Evolutionary conservation across 2,888 invertebrate genomes (phyloP).

Genomic region (Campaea margaritaria): DNA sequence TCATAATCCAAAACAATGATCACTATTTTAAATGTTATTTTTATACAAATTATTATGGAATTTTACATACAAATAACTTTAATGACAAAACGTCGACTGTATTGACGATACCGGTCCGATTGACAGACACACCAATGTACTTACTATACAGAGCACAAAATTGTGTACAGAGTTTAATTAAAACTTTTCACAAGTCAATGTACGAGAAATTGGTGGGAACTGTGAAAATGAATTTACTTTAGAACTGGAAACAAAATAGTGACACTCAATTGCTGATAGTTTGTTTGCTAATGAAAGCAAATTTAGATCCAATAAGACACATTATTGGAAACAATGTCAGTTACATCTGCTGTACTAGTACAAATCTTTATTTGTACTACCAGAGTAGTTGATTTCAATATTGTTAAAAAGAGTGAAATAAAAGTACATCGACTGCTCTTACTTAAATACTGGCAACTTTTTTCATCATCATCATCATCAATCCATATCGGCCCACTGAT

Average conservation of each 20-base stretch:
- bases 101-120: background rate
- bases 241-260: slow-evolving; percentile 26
- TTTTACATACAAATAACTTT: background rate
- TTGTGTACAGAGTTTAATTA: slow-evolving; percentile 35
- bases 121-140: slow-evolving; percentile 1
- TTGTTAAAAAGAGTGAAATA: too few species aligned
- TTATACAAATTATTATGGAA: slow-evolving; percentile 39
- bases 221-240: slow-evolving; percentile 31
- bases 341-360: too few species aligned
- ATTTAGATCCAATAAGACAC: slow-evolving; percentile 10
- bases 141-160: slow-evolving; percentile 16
- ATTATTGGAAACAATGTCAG: slow-evolving; percentile 4
- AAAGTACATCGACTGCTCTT: too few species aligned
- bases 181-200: slow-evolving; percentile 36
- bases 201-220: slow-evolving; percentile 31
- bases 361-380: too few species aligned
- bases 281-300: slow-evolving; percentile 24
- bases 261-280: slow-evolving; percentile 11
- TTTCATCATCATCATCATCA: too few species aligned
- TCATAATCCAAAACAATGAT: slow-evolving; percentile 62
- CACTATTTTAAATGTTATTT: slow-evolving; percentile 48
- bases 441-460: too few species aligned
- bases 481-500: too few species aligned
- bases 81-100: background rate
- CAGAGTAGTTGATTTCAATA: too few species aligned